Percentiles rank a stretch among this genome's conserved stretches.
phyloP scores from a whole-genome alignment of 2,797 vertebrate genomes.

The Myioborus miniatus region DNA sequence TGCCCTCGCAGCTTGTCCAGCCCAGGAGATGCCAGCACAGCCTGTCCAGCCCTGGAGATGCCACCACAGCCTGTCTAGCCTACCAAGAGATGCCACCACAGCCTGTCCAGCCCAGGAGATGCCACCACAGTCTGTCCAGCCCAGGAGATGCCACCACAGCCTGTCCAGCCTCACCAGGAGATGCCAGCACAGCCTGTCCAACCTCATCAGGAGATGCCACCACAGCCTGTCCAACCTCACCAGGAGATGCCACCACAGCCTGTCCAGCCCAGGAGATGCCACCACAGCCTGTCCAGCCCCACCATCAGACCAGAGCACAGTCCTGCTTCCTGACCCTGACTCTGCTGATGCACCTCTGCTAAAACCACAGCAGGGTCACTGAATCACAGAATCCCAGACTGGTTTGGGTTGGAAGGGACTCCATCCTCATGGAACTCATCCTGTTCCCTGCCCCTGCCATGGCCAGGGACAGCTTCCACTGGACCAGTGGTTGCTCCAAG shows the following conservation, averaged over 20 bases:
- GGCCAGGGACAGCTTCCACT: not conserved
- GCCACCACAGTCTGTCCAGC: not conserved
- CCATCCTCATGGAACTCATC: not conserved
- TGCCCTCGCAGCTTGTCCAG: no score
- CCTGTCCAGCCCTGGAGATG: no score
- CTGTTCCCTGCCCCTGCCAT: not conserved
- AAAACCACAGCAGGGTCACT: accelerated
- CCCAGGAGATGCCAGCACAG: no score
- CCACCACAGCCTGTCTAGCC: no score
- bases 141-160: not conserved
- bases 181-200: not conserved
- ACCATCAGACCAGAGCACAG: accelerated
- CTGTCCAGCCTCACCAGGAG: no score
- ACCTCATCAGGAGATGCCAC: not conserved
- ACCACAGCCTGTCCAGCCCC: not conserved
- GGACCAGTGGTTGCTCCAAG: not conserved
- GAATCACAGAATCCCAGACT: not conserved
- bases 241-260: not conserved
- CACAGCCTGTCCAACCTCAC: no score
- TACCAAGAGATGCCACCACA: no score
- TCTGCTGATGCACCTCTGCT: not conserved
- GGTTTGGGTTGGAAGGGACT: not conserved
- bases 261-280: not conserved
- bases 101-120: no score
- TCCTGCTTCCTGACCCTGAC: not conserved